A percentile compares a stretch with the other conserved stretches of the same genome.
phyloP scores from a whole-genome alignment of 2,113 vertebrate genomes.

The Zapornia atra region DNA sequence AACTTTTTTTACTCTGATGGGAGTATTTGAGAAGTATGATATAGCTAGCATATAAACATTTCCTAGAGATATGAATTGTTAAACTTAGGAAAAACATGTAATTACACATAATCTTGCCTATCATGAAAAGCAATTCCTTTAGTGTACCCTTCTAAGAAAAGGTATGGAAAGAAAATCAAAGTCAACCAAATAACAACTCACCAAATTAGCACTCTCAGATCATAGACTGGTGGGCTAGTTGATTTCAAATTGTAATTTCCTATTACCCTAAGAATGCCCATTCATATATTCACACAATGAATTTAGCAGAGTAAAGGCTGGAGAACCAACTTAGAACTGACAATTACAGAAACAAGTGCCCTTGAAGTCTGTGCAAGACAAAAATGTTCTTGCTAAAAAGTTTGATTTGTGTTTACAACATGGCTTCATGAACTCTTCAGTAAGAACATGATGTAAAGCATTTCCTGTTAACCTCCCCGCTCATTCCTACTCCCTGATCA shows the following conservation, averaged over 20 bases:
- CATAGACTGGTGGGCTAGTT: neutral
- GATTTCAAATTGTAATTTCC: neutral
- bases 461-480: neutral
- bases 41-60: neutral
- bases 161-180: neutral
- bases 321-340: neutral
- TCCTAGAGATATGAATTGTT: neutral
- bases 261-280: neutral
- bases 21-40: neutral
- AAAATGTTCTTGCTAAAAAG: neutral
- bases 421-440: neutral
- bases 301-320: neutral
- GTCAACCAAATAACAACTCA: neutral
- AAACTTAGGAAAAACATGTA: neutral
- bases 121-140: neutral
- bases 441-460: neutral
- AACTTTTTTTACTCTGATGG: neutral
- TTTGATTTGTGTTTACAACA: neutral
- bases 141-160: neutral
- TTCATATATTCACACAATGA: neutral
- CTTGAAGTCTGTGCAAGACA: neutral
- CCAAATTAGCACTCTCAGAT: neutral
- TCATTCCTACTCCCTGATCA: neutral
- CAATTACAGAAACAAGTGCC: neutral
- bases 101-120: neutral